Evolutionary conservation across 2,113 vertebrate genomes (phyloP).

Genomic region (Tympanuchus pallidicinctus): DNA sequence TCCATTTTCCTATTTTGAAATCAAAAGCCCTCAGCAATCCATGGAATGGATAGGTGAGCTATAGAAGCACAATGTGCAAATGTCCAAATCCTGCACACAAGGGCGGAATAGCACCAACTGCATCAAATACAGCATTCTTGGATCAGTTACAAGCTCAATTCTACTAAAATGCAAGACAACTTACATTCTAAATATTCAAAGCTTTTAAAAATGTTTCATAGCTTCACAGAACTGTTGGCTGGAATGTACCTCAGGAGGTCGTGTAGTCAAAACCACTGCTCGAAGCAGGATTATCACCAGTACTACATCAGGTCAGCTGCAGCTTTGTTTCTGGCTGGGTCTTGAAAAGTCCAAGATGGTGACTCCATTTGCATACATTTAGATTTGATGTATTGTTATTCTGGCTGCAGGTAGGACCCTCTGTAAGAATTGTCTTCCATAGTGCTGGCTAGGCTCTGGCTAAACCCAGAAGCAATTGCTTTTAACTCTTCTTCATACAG

Average conservation of each 20-base stretch:
- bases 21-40: constrained; percentile 26
- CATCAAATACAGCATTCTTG: background rate
- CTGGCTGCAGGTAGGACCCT: background rate
- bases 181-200: background rate
- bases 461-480: background rate
- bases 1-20: constrained; percentile 41
- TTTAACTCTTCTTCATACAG: background rate
- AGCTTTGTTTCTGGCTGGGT: background rate
- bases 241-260: background rate
- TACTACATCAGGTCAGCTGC: background rate
- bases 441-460: background rate
- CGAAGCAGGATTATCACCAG: background rate
- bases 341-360: background rate
- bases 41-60: background rate
- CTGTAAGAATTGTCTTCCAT: background rate
- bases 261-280: background rate
- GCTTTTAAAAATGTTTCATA: background rate
- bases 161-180: background rate
- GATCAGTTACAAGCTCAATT: background rate
- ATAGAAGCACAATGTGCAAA: background rate
- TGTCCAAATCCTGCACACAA: background rate
- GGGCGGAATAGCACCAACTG: background rate
- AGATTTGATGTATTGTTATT: background rate
- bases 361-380: background rate
- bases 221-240: background rate